Evolutionary conservation across 2,113 vertebrate species (phyloP).

Genomic region (Polypterus bichir): DNA sequence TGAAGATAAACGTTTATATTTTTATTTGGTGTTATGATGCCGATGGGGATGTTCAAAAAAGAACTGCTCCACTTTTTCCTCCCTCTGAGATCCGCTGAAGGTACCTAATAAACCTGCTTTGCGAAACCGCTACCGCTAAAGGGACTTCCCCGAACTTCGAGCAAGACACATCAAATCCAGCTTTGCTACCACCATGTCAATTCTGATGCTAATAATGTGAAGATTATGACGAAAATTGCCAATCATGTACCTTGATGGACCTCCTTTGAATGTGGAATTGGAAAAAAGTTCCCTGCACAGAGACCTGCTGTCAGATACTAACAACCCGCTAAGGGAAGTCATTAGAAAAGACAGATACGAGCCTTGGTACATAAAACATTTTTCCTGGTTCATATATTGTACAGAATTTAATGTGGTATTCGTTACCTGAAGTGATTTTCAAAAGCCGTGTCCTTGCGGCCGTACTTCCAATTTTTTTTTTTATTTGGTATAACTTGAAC

Average conservation of each 20-base stretch:
- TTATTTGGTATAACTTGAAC: conserved; percentile 54
- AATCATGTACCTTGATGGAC: conserved; percentile 99
- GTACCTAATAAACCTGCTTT: conserved; percentile 47
- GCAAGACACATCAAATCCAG: conserved; percentile 74
- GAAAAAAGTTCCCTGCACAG: conserved; percentile 90
- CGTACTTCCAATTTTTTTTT: conserved; percentile 81
- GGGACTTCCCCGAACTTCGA: conserved; percentile 79
- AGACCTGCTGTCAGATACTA: conserved; percentile 98
- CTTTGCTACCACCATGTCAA: conserved; percentile 85
- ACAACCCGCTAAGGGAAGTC: conserved; percentile 99
- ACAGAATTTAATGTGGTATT: conserved; percentile 77
- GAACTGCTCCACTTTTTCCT: conserved; percentile 24
- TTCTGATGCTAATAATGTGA: conserved; percentile 99
- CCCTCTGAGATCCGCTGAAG: conserved; percentile 45
- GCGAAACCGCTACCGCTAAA: conserved; percentile 55
- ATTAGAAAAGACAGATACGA: conserved; percentile 98
- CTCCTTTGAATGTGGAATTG: conserved; percentile 94
- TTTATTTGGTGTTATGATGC: too few species aligned
- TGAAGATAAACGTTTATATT: too few species aligned
- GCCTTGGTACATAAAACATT: conserved; percentile 92
- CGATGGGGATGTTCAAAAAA: background rate
- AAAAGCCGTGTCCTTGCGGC: conserved; percentile 68
- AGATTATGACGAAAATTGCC: conserved; percentile 99
- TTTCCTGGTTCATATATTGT: conserved; percentile 83
- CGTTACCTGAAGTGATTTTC: conserved; percentile 73